Base-by-base conservation (phyloP, 2,888 invertebrate species). In the Bugula neritina region DNA sequence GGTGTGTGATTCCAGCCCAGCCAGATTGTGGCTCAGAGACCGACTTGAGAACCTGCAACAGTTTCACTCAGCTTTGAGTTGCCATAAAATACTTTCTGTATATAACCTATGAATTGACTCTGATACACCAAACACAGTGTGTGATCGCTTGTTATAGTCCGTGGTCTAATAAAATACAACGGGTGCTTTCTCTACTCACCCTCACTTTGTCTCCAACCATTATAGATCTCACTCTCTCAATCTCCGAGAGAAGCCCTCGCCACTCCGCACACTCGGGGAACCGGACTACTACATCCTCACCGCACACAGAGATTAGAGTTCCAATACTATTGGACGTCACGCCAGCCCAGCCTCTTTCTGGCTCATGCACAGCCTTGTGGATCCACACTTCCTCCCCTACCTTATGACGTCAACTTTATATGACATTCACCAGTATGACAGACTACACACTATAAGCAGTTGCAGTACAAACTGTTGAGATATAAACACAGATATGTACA, bases 311-410 rank as follows among this genome's bases (percentile, higher is more conserved):
- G 5, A 29, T 3, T 13, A 63, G 63, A 3, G 29, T 63, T 13
- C 63, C 63, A 31, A 63, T 34, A 31, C 63, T 63, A 13, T 27
- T 63, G n/a, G 63, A 27, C 2, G 63, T 63, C 25, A 63, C 63
- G 3, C 63, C 63, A 31, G 63, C 63, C 63, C 63, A 63, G 34
- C 63, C 63, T 63, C 63, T 63, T 2, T 13, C 31, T 25, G 63
- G 63, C 31, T 63, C 63, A 29, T 21, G 2, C n/a, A 63, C 31
- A 5, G 27, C 31, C 13, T 13, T 34, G 10, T 10, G 31, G 10
- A 63, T 63, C 63, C 63, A 63, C 10, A 63, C 63, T 27, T 63
- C 31, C 5, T 63, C 63, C 3, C 63, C 63, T 13, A 63, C 63
- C 63, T 57, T 10, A 21, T n/a, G 5, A 52, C 52, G n/a, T n/a